Evolutionary conservation across 2,113 vertebrate species (phyloP).

Genomic region (Corvus hawaiiensis): DNA sequence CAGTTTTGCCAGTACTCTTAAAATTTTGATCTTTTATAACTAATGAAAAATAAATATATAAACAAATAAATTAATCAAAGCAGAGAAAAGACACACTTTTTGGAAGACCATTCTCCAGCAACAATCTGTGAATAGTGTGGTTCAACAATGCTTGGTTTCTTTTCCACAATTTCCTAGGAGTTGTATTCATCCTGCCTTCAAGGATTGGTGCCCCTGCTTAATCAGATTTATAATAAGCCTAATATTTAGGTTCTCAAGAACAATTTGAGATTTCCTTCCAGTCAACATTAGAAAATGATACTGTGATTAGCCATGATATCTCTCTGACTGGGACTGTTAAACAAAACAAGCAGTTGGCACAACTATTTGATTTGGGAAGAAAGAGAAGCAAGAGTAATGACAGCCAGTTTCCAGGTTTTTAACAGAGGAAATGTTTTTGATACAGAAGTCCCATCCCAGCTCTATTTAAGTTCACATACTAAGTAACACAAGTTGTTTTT

Average conservation of each 20-base stretch:
- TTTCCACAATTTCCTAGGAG: background rate
- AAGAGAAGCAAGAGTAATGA: constrained; percentile 35
- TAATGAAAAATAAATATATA: background rate
- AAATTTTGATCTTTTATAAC: background rate
- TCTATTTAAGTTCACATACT: background rate
- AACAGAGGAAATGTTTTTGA: constrained; percentile 29
- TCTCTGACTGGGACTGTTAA: background rate
- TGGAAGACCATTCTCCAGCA: background rate
- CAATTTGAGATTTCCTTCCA: constrained; percentile 50
- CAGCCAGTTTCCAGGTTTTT: constrained; percentile 34
- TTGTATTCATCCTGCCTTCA: background rate
- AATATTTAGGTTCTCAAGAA: constrained; percentile 33
- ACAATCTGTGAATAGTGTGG: background rate
- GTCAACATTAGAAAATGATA: constrained; percentile 25
- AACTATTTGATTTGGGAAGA: background rate
- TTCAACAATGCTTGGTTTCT: background rate
- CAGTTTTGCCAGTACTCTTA: background rate
- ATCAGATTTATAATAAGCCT: constrained; percentile 6
- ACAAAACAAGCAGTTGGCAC: constrained; percentile 4
- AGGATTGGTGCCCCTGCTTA: background rate
- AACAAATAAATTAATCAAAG: background rate
- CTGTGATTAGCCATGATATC: background rate
- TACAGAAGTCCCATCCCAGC: background rate
- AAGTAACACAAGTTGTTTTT: background rate
- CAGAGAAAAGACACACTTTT: background rate